phyloP scores from a whole-genome alignment of 35 echinoderm and acorn worm species.

The Strongylocentrotus purpuratus region DNA sequence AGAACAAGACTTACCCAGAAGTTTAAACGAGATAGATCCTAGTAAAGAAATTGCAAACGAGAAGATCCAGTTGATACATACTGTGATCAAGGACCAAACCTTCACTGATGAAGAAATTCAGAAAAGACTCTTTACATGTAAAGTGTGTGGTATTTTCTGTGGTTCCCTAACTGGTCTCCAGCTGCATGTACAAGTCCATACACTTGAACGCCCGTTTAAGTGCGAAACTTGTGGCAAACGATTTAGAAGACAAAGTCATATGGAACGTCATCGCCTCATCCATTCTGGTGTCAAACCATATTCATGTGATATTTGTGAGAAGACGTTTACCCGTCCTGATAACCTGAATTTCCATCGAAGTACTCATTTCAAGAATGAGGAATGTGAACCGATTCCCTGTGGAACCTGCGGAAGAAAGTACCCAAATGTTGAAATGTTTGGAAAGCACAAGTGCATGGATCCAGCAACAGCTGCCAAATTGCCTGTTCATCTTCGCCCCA shows the following conservation, averaged over 20 bases:
- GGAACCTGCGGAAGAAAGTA: conserved; percentile 47
- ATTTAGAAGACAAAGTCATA: conserved; percentile 20
- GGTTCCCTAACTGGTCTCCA: conserved; percentile 1
- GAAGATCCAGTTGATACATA: not conserved
- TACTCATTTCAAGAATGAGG: conserved; percentile 44
- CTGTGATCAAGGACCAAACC: not conserved
- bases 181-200: conserved; percentile 30
- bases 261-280: conserved; percentile 42
- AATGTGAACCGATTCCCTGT: conserved; percentile 39
- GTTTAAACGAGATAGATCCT: not conserved
- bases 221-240: conserved; percentile 42
- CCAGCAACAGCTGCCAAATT: conserved; percentile 16
- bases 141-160: conserved; percentile 52
- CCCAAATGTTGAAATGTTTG: conserved; percentile 41
- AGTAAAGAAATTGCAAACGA: not conserved
- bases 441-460: conserved; percentile 46
- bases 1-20: not conserved
- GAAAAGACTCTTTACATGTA: conserved; percentile 47
- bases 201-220: conserved; percentile 4
- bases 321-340: conserved; percentile 35
- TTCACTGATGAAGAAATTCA: not conserved
- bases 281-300: conserved; percentile 33
- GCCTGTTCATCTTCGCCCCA: not conserved
- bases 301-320: conserved; percentile 45
- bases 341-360: conserved; percentile 41